Percentiles rank a stretch among this genome's conserved stretches.
phyloP scores from a whole-genome alignment of 2,113 vertebrate species.

The Ophthalmolycus amberensis region DNA sequence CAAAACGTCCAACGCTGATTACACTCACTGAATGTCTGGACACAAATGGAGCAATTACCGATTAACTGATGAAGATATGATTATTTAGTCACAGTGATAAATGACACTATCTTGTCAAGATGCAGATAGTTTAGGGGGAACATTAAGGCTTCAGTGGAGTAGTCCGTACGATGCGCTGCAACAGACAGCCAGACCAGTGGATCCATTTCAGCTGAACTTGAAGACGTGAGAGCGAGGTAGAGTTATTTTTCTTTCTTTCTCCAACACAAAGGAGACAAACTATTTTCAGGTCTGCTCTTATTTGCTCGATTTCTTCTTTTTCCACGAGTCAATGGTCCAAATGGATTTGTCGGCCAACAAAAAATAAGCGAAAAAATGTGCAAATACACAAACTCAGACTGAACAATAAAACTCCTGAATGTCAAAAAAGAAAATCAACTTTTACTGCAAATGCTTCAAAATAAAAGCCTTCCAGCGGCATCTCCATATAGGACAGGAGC shows the following conservation, averaged over 20 bases:
- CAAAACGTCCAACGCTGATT: constrained; percentile 28
- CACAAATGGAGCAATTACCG: constrained; percentile 30
- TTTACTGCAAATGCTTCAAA: neutral
- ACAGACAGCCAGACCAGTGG: constrained; percentile 4
- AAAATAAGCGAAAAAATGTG: neutral
- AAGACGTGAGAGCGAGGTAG: neutral
- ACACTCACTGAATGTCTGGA: neutral
- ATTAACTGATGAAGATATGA: constrained; percentile 46
- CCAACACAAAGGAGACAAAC: neutral
- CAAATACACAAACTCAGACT: neutral
- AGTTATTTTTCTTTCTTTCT: neutral
- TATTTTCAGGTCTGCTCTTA: neutral
- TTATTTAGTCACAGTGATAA: constrained; percentile 22
- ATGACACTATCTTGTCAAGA: constrained; percentile 17
- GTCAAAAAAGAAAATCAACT: neutral
- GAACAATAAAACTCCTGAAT: neutral
- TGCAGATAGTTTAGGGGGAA: constrained; percentile 13
- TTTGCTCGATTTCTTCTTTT: constrained; percentile 8
- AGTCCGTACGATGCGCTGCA: constrained; percentile 4
- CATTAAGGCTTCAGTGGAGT: constrained; percentile 8
- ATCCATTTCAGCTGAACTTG: constrained; percentile 6
- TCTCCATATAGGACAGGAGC: neutral
- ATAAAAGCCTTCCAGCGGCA: neutral
- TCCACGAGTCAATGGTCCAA: neutral
- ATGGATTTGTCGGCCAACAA: neutral